Evolutionary conservation across 2,113 vertebrate species (phyloP).

Genomic region (Lota lota): DNA sequence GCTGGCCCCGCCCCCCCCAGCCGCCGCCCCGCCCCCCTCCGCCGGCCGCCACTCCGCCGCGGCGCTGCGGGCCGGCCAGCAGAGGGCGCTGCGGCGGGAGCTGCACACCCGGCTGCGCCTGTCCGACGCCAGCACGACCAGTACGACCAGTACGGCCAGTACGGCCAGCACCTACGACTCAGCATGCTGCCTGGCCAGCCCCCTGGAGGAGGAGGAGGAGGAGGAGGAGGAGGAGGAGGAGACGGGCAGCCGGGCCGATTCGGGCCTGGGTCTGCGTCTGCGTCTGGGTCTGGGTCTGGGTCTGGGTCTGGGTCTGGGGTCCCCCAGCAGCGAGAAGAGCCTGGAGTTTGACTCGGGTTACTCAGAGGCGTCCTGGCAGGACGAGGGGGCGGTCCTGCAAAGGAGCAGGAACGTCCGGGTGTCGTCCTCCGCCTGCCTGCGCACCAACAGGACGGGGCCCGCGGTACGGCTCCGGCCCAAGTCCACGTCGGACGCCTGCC

Average conservation of each 20-base stretch:
- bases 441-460: constrained; percentile 59
- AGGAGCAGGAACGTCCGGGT: constrained; percentile 75
- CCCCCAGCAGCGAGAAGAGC: constrained; percentile 80
- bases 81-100: constrained; percentile 64
- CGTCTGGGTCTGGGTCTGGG: neutral
- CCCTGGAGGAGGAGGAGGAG: constrained; percentile 71
- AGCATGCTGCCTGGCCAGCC: constrained; percentile 80
- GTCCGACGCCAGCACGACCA: constrained; percentile 78
- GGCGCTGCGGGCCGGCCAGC: constrained; percentile 50
- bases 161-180: constrained; percentile 84
- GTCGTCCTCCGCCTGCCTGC: constrained; percentile 66
- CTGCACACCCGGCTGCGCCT: constrained; percentile 55
- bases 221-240: constrained; percentile 55
- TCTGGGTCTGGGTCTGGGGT: constrained; percentile 45
- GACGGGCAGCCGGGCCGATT: constrained; percentile 45
- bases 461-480: constrained; percentile 77
- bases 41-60: constrained; percentile 44
- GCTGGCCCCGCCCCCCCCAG: constrained; percentile 32
- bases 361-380: constrained; percentile 87
- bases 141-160: constrained; percentile 62
- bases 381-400: constrained; percentile 76
- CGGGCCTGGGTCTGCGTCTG: too few species aligned
- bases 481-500: constrained; percentile 86
- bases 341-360: constrained; percentile 94
- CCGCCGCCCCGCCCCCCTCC: neutral